Percentiles rank a stretch among this genome's conserved stretches.
Evolutionary conservation across 2,888 invertebrate species (phyloP).

Genomic region (Oegoconia quadripuncta): DNA sequence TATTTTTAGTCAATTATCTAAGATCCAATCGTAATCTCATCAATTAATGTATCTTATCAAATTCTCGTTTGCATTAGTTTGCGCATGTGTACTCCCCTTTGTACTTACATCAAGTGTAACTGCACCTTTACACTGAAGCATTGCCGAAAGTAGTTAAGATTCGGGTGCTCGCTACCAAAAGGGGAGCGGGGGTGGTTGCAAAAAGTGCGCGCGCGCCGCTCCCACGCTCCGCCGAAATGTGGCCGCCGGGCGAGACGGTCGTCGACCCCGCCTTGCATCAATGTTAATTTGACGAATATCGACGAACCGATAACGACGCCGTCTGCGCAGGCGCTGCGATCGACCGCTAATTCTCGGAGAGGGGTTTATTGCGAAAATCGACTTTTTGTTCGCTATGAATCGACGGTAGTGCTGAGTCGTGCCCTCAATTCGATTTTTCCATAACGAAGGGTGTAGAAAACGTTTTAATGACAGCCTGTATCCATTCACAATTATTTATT

Average conservation of each 20-base stretch:
- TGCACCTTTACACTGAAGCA: neutral
- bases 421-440: no score
- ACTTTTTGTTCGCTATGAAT: neutral
- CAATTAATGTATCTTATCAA: no score
- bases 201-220: slow-evolving; percentile 58
- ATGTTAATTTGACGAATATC: slow-evolving; percentile 58
- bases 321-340: slow-evolving; percentile 22
- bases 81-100: no score
- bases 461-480: no score
- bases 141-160: slow-evolving; percentile 28
- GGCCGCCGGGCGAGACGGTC: slow-evolving; percentile 39
- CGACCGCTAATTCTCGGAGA: neutral
- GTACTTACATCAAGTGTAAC: no score
- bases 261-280: slow-evolving; percentile 51
- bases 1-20: no score
- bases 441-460: no score
- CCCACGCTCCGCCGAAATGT: slow-evolving; percentile 45
- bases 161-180: slow-evolving; percentile 38
- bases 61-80: no score
- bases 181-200: slow-evolving; percentile 47
- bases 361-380: slow-evolving; percentile 3
- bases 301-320: slow-evolving; percentile 36
- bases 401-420: no score
- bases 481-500: no score
- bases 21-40: no score